Percentiles rank a stretch among this genome's conserved stretches.
These are phyloP conservation scores for Danio kyathit DNA, from an alignment of 2,797 vertebrate species.

Conservation along the genomic window DNA sequence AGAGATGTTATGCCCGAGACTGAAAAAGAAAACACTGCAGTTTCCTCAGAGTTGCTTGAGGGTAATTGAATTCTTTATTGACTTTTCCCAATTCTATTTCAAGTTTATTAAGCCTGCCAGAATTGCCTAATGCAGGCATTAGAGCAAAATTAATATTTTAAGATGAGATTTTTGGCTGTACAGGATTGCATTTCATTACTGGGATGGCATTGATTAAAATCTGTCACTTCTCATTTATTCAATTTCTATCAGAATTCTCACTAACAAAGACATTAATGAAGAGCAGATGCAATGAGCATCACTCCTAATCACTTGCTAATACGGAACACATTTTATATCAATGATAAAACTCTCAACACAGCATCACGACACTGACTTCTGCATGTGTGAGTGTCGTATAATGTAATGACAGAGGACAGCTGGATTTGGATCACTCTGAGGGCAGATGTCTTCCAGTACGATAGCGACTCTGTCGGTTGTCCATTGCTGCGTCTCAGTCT, in stretches of 20 bases:
- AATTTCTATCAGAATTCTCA: conserved; percentile 66
- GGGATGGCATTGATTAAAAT: conserved; percentile 78
- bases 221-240: conserved; percentile 74
- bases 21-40: conserved; percentile 61
- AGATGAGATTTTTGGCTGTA: conserved; percentile 72
- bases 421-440: conserved; percentile 18
- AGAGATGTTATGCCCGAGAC: conserved; percentile 56
- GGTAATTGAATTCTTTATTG: conserved; percentile 83
- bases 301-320: conserved; percentile 64
- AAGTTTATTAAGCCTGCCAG: conserved; percentile 78
- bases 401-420: conserved; percentile 27
- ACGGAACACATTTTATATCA: conserved; percentile 59
- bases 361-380: conserved; percentile 12
- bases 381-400: conserved; percentile 32
- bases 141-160: conserved; percentile 81
- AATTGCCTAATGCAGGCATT: conserved; percentile 79
- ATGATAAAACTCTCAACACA: conserved; percentile 50
- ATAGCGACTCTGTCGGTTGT: not conserved
- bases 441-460: not conserved
- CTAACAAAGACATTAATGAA: conserved; percentile 68
- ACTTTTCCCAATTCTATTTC: conserved; percentile 81
- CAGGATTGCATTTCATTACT: conserved; percentile 77
- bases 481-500: not conserved
- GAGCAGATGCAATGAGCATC: conserved; percentile 66
- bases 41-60: conserved; percentile 73